phyloP scores from a whole-genome alignment of 2,888 invertebrate species.

The Buathra laborator region DNA sequence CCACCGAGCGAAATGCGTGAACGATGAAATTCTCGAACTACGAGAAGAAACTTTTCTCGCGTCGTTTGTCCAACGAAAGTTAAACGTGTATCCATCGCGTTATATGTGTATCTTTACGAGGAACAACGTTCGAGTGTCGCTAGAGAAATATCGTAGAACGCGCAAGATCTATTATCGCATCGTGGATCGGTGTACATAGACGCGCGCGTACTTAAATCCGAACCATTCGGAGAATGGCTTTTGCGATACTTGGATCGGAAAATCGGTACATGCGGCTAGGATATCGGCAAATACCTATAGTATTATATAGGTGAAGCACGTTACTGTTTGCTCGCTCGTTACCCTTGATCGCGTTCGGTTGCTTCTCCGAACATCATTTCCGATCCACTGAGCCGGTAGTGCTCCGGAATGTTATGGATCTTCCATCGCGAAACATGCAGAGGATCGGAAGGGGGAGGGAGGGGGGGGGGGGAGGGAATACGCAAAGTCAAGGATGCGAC shows the following conservation, averaged over 20 bases:
- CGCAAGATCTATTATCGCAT: background rate
- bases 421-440: background rate
- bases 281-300: background rate
- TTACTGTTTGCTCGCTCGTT: background rate
- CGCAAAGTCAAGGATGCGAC: background rate
- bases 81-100: too few relatives aligned
- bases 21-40: too few relatives aligned
- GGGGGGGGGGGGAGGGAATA: background rate
- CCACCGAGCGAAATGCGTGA: too few relatives aligned
- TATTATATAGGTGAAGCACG: background rate
- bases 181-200: too few relatives aligned
- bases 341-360: conserved; percentile 19
- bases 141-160: background rate
- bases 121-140: too few relatives aligned
- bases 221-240: background rate
- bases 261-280: background rate
- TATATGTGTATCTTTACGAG: too few relatives aligned
- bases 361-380: conserved; percentile 46
- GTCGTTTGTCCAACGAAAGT: too few relatives aligned
- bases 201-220: background rate
- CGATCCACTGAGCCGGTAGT: conserved; percentile 55
- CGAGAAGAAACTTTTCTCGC: too few relatives aligned
- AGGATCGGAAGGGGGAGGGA: background rate
- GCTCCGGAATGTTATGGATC: conserved; percentile 21
- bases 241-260: conserved; percentile 33